Evolutionary conservation across 2,888 invertebrate genomes (phyloP).

Genomic region (Phlogophora meticulosa): DNA sequence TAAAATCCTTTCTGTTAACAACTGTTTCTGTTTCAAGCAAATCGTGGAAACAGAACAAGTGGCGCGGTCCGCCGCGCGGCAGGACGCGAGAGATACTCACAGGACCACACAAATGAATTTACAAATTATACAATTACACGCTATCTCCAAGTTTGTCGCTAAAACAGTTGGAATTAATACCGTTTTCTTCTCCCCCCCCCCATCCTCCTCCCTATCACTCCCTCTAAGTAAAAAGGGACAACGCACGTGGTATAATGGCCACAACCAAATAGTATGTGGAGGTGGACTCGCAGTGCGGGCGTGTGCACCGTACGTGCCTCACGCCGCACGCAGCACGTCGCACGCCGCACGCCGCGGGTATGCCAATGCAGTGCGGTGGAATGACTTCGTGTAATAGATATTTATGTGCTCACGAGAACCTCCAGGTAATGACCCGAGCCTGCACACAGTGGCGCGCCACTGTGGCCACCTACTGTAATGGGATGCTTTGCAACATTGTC

Average conservation of each 20-base stretch:
- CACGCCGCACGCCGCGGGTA: constrained; percentile 29
- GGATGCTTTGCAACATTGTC: constrained; percentile 1
- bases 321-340: no score
- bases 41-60: neutral
- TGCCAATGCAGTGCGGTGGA: constrained; percentile 30
- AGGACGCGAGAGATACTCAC: no score
- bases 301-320: neutral
- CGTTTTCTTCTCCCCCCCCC: neutral
- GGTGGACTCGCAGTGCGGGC: neutral
- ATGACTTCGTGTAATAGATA: constrained; percentile 50
- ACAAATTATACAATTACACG: constrained; percentile 24
- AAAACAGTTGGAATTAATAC: constrained; percentile 43
- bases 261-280: constrained; percentile 9
- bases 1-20: constrained; percentile 9
- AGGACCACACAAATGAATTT: constrained; percentile 5
- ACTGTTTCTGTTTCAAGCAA: neutral
- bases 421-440: constrained; percentile 30
- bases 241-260: constrained; percentile 12
- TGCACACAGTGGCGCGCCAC: constrained; percentile 5
- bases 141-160: constrained; percentile 33
- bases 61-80: neutral
- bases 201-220: no score
- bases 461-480: constrained; percentile 1
- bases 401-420: constrained; percentile 44
- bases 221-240: constrained; percentile 27